phyloP scores from a whole-genome alignment of 92 coral and sea anemone genomes.

The Virgularia gustaviana region DNA sequence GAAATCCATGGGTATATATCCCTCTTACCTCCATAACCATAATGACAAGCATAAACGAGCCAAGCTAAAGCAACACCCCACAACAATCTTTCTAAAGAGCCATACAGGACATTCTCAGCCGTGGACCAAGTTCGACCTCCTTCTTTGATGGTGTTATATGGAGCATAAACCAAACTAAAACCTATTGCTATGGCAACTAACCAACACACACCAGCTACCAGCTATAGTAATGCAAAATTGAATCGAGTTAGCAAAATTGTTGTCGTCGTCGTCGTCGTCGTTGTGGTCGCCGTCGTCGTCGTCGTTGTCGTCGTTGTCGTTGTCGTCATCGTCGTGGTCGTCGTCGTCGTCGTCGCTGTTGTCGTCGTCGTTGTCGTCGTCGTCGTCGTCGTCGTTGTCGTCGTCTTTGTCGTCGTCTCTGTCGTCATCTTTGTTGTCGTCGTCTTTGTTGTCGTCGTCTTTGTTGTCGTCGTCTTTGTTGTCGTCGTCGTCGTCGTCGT shows the following conservation, averaged over 20 bases:
- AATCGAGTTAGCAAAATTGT: too few relatives aligned
- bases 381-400: constrained; percentile 41
- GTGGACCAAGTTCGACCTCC: constrained; percentile 59
- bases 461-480: too few relatives aligned
- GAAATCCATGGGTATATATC: too few relatives aligned
- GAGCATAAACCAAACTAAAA: constrained; percentile 62
- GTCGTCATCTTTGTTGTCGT: too few relatives aligned
- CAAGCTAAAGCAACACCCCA: constrained; percentile 89
- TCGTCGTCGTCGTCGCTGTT: constrained; percentile 24
- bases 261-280: too few relatives aligned
- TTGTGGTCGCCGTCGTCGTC: too few relatives aligned
- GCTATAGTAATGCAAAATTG: constrained; percentile 35
- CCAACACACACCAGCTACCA: constrained; percentile 56
- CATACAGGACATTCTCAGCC: constrained; percentile 66
- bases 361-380: constrained; percentile 39
- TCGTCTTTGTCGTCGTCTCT: too few relatives aligned
- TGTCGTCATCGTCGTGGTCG: constrained; percentile 31
- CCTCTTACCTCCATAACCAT: constrained; percentile 82
- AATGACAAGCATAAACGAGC: constrained; percentile 82
- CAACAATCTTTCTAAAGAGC: constrained; percentile 59
- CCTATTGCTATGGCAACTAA: constrained; percentile 51
- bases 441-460: too few relatives aligned
- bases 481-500: constrained; percentile 39
- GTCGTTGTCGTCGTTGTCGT: not conserved
- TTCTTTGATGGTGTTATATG: constrained; percentile 46